Base-by-base conservation (phyloP, 1,140 invertebrate species). In the Physella acuta region DNA sequence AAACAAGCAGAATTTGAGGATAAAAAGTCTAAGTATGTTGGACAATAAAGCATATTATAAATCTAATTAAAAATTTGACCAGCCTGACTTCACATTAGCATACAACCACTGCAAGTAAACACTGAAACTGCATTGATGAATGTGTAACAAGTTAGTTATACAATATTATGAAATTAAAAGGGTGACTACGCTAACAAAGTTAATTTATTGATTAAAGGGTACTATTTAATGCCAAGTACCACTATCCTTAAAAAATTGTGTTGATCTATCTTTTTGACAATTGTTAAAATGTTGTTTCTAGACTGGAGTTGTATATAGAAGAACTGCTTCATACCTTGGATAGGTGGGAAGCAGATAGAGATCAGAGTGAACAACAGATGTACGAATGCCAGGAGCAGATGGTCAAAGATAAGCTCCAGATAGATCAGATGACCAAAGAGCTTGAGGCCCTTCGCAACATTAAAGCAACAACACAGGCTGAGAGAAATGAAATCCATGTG, bases 291-390 rank as follows among this genome's bases (percentile, higher is more conserved):
- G 17, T 70, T 53, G 17, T 20, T 60, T 49, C 8, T 55, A 77
- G 76, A 34, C 63, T 70, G 58, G 66, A 62, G 8, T 62, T 71
- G 0, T 34, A 55, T 3, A 67, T 78, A 16, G 60, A 58, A 16
- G 75, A 78, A 58, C 67, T 78, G 4, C 69, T 73, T 51, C 52
- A 71, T 28, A 78, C 74, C 1, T 51, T 78, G 55, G 71, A 73
- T 49, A 73, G 39, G 26, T 51, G 76, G 52, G 76, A 77, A 58
- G 31, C 60, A 33, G 76, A 78, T 49, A 71, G 74, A 26, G 75
- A 76, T 26, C 28, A 55, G 3, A 64, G 70, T 26, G 73, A 73
- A 33, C 68, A 73, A 49, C 71, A 78, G n/a, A 49, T 75, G 65
- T 71, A 69, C 26, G 69, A 71, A 26, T 67, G 44, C 36, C 44